These are phyloP conservation scores for Todiramphus chloris DNA, from an alignment of 2,113 vertebrate genomes.

Conservation along the genomic window DNA sequence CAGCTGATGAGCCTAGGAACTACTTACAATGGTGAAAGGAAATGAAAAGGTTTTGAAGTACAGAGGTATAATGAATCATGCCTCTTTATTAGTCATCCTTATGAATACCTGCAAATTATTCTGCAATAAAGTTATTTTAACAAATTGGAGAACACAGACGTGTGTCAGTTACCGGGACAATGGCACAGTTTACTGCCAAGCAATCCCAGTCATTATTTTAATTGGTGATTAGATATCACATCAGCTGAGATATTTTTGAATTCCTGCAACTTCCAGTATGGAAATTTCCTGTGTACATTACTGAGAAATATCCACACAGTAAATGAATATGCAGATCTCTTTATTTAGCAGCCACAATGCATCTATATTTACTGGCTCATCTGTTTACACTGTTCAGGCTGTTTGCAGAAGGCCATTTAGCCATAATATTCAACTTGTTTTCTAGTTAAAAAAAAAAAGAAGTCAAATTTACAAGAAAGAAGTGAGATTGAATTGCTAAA, in stretches of 20 bases:
- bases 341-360: neutral
- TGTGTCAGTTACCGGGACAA: slow-evolving; percentile 35
- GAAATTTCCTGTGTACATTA: slow-evolving; percentile 4
- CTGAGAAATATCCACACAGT: slow-evolving; percentile 13
- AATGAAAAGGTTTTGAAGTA: neutral
- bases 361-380: slow-evolving; percentile 7
- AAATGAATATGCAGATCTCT: slow-evolving; percentile 18
- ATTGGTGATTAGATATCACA: slow-evolving; percentile 5
- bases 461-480: neutral
- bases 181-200: slow-evolving; percentile 26
- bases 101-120: slow-evolving; percentile 27
- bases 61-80: slow-evolving; percentile 1
- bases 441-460: neutral
- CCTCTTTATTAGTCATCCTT: slow-evolving; percentile 49
- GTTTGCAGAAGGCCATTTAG: neutral
- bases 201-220: slow-evolving; percentile 22
- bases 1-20: neutral
- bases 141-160: slow-evolving; percentile 2
- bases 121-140: slow-evolving; percentile 15
- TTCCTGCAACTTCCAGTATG: slow-evolving; percentile 10
- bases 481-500: neutral
- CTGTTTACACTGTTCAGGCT: neutral
- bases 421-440: neutral
- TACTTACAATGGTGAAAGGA: neutral
- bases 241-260: slow-evolving; percentile 18